Base-by-base conservation (phyloP, 1,140 invertebrate genomes). In the Seison nebaliae region DNA sequence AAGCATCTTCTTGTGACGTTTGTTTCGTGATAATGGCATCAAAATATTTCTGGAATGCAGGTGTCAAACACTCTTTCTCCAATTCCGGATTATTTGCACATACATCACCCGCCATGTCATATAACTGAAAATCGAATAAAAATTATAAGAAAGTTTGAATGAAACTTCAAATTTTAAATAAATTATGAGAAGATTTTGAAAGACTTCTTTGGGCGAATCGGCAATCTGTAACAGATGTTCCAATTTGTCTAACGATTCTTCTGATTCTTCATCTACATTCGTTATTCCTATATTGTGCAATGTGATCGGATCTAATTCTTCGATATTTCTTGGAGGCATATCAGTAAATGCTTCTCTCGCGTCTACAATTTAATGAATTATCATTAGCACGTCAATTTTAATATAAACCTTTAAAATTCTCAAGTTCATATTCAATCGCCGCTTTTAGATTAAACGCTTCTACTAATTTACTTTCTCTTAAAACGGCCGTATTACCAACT, bases 371-470 rank as follows among this genome's bases (percentile, higher is more conserved):
- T n/a, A n/a, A n/a, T n/a, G n/a, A n/a, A n/a, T n/a, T n/a, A n/a
- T n/a, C n/a, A n/a, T n/a, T n/a, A n/a, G n/a, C n/a, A n/a, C n/a
- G n/a, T n/a, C n/a, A n/a, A n/a, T n/a, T n/a, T n/a, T n/a, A n/a
- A n/a, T n/a, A n/a, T n/a, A n/a, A n/a, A n/a, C n/a, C n/a, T n/a
- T n/a, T n/a, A n/a, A n/a, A n/a, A 57, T 96, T 91, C 62, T 86
- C 86, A 16, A 84, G 64, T 53, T 91, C 77, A 60, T 83, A 94
- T 60, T 96, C 84, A 46, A 96, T 84, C 3, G 88, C 88, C n/a
- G 84, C 84, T 65, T 93, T 94, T 1, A 98, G 65, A 62, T 96
- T 98, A 50, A 94, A 91, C 0, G 88, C 84, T 63, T 98, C 88
- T 11, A 93, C 80, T 3, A 98, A 62, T 20, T 83, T 83, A 15